A percentile compares a stretch with the other conserved stretches of the same genome.
phyloP scores from a whole-genome alignment of 2,888 invertebrate genomes.

The Ctenicera cuprea region DNA sequence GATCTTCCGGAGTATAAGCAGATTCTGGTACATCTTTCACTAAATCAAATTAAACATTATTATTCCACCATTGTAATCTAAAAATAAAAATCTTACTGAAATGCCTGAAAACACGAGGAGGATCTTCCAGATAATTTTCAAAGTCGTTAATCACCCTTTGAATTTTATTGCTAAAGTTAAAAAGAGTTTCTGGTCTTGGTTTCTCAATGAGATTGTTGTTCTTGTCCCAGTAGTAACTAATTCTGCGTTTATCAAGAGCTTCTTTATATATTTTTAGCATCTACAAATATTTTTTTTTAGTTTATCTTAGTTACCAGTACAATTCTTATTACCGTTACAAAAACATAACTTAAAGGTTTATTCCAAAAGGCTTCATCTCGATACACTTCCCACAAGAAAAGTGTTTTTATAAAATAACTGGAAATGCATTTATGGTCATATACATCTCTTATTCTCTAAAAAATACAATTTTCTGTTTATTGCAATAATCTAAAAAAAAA shows the following conservation, averaged over 20 bases:
- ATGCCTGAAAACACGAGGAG: conserved; percentile 61
- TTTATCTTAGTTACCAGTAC: too few relatives aligned
- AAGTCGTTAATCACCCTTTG: conserved; percentile 70
- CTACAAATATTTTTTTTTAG: conserved; percentile 60
- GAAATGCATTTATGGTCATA: conserved; percentile 63
- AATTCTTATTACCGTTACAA: conserved; percentile 63
- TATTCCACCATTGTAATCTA: not conserved
- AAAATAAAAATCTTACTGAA: conserved; percentile 62
- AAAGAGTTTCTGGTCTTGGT: conserved; percentile 67
- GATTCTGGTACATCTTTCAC: too few relatives aligned
- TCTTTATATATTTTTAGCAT: conserved; percentile 67
- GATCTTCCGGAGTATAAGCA: too few relatives aligned
- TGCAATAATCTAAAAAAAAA: too few relatives aligned
- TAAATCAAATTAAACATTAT: too few relatives aligned
- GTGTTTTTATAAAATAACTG: conserved; percentile 73
- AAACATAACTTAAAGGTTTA: conserved; percentile 62
- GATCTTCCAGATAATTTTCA: conserved; percentile 62
- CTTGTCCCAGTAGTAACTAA: conserved; percentile 71
- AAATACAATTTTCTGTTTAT: too few relatives aligned
- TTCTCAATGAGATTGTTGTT: conserved; percentile 66
- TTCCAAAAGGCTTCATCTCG: conserved; percentile 59
- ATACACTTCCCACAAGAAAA: conserved; percentile 69
- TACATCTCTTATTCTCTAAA: conserved; percentile 71
- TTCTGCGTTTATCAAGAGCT: conserved; percentile 56
- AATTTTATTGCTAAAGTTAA: conserved; percentile 69